Percentiles rank a stretch among this genome's conserved stretches.
Conservation (phyloP, 2,797 vertebrate species). For the Meriones psammophilus region DNA sequence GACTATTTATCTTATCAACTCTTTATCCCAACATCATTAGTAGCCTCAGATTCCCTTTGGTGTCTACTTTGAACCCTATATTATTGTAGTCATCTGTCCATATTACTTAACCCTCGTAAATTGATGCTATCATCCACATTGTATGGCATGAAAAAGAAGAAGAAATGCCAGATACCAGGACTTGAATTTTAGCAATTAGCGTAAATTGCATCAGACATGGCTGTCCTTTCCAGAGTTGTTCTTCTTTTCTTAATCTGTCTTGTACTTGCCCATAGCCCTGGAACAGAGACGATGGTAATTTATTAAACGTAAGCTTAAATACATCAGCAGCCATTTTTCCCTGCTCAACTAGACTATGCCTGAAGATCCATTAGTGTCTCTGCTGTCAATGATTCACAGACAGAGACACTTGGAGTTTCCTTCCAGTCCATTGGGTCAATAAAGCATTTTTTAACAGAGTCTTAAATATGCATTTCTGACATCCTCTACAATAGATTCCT, state of each 20-base stretch:
- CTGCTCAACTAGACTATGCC: constrained; percentile 76
- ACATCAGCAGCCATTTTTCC: constrained; percentile 76
- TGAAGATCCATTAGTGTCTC: constrained; percentile 76
- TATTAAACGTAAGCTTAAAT: constrained; percentile 71
- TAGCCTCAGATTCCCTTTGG: neutral
- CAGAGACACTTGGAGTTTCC: constrained; percentile 71
- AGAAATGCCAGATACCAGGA: neutral
- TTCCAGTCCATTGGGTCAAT: constrained; percentile 80
- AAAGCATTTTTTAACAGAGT: constrained; percentile 79
- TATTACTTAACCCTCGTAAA: neutral
- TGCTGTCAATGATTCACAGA: constrained; percentile 78
- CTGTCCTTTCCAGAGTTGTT: neutral
- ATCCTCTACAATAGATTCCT: constrained; percentile 50
- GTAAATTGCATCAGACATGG: neutral
- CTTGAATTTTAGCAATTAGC: neutral
- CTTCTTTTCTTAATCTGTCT: neutral
- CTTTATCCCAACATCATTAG: neutral
- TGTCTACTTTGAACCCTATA: neutral
- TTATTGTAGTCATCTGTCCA: neutral
- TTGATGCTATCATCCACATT: neutral
- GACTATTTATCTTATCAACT: neutral
- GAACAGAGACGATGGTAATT: constrained; percentile 35
- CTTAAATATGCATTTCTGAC: constrained; percentile 82
- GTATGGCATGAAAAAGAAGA: neutral
- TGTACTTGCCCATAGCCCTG: neutral